phyloP scores from a whole-genome alignment of 2,113 vertebrate genomes.

The Uria lomvia region DNA sequence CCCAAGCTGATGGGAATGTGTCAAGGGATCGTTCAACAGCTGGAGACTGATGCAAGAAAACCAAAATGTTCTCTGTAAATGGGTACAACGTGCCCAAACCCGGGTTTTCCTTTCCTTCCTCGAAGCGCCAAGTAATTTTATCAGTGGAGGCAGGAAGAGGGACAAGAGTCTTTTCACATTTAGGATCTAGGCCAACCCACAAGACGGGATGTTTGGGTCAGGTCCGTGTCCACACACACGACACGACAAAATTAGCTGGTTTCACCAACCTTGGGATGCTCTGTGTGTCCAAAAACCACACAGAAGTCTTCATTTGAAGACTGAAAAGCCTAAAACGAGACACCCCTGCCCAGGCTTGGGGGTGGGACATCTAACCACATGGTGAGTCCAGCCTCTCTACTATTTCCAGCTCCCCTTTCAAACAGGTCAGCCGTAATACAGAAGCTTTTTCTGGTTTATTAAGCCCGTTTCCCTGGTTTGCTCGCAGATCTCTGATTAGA shows the following conservation, averaged over 20 bases:
- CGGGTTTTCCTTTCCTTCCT: not conserved
- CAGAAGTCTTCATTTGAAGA: not conserved
- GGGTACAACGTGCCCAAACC: not conserved
- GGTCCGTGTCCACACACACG: rapidly evolving
- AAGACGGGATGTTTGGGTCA: not conserved
- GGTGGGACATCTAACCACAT: rapidly evolving
- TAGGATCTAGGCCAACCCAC: not conserved
- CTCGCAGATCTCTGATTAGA: not conserved
- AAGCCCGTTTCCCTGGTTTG: not conserved
- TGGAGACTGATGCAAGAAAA: not conserved
- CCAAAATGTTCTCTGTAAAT: not conserved
- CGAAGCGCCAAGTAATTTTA: not conserved
- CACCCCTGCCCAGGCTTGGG: not conserved
- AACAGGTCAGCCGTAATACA: not conserved
- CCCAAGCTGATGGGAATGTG: not conserved
- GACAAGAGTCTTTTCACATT: not conserved
- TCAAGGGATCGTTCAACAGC: not conserved
- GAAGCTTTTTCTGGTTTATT: not conserved
- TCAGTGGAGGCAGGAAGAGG: not conserved
- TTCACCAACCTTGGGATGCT: not conserved
- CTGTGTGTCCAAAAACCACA: not conserved
- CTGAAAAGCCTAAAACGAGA: not conserved
- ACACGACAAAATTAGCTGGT: not conserved
- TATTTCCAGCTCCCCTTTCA: not conserved
- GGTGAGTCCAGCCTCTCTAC: rapidly evolving